Evolutionary conservation across 2,113 vertebrate genomes (phyloP).

Genomic region (Hydropotes inermis): DNA sequence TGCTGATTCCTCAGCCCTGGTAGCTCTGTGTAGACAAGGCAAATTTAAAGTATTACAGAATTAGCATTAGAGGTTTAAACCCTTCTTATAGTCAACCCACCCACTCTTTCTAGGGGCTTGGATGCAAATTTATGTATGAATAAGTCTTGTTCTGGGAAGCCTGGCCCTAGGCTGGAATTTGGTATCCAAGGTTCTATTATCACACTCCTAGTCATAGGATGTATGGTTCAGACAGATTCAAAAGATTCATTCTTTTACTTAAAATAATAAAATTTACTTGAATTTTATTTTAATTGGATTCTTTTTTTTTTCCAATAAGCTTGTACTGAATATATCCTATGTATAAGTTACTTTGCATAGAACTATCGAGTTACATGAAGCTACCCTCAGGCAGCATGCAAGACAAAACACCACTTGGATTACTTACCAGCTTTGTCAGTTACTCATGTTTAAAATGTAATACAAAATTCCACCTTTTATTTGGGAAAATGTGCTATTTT

Average conservation of each 20-base stretch:
- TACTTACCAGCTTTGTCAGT: background rate
- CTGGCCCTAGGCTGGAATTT: background rate
- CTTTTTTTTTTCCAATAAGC: background rate
- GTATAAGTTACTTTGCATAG: background rate
- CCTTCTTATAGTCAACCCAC: background rate
- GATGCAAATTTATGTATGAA: background rate
- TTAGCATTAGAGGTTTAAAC: background rate
- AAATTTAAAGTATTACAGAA: constrained; percentile 22
- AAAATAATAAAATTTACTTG: constrained; percentile 17
- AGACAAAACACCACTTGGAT: background rate
- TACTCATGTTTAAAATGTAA: background rate
- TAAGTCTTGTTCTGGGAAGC: background rate
- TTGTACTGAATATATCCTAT: background rate
- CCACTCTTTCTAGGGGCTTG: background rate
- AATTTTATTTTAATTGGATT: constrained; percentile 8
- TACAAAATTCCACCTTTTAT: constrained; percentile 28
- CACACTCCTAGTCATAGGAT: background rate
- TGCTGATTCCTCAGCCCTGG: background rate
- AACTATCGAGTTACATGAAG: background rate
- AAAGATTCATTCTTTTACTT: constrained; percentile 42
- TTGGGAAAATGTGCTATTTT: constrained; percentile 32
- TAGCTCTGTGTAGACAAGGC: background rate
- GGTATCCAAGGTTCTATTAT: background rate
- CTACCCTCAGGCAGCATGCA: background rate
- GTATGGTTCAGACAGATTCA: background rate